These are phyloP conservation scores for Eretmochelys imbricata DNA, from an alignment of 2,113 vertebrate species.

Conservation along the genomic window DNA sequence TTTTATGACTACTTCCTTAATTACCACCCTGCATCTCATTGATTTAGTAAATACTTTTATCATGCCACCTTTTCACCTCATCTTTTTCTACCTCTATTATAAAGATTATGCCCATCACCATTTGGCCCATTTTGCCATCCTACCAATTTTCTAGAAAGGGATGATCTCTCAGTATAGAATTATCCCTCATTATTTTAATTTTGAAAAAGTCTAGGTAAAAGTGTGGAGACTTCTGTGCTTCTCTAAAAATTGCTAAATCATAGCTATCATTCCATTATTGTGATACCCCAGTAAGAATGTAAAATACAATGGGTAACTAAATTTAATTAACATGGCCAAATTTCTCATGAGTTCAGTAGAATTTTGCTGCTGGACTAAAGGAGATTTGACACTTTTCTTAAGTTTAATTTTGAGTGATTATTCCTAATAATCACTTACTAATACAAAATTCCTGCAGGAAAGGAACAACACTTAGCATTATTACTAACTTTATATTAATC, in stretches of 20 bases:
- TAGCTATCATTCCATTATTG: not conserved
- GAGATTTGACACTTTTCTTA: not conserved
- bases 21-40: not conserved
- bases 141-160: not conserved
- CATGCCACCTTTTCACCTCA: not conserved
- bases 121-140: not conserved
- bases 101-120: not conserved
- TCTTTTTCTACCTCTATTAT: not conserved
- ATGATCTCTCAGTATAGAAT: not conserved
- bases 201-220: not conserved
- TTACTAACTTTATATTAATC: not conserved
- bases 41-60: not conserved
- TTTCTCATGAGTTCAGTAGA: not conserved
- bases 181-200: not conserved
- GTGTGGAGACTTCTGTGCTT: not conserved
- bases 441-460: not conserved
- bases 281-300: not conserved
- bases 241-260: not conserved
- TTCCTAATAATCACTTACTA: not conserved
- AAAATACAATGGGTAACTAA: conserved; percentile 3
- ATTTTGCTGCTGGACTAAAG: not conserved
- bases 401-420: not conserved
- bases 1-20: not conserved
- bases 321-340: not conserved
- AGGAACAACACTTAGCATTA: not conserved